Percentiles rank a stretch among this genome's conserved stretches.
phyloP scores from a whole-genome alignment of 2,888 invertebrate species.

The Herminia tarsipennalis region DNA sequence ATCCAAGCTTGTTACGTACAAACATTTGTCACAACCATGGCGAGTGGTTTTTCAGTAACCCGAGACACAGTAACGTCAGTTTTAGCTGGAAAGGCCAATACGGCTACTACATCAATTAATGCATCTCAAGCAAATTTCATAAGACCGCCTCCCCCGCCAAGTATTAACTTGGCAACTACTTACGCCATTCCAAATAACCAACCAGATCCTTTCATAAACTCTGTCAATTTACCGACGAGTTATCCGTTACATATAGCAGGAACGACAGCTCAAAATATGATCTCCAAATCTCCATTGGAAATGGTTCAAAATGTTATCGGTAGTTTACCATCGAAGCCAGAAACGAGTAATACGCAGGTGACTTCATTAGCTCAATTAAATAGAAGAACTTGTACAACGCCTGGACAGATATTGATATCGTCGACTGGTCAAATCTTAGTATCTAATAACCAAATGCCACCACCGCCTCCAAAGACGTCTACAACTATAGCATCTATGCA shows the following conservation, averaged over 20 bases:
- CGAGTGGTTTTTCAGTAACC: constrained; percentile 91
- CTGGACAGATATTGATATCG: constrained; percentile 91
- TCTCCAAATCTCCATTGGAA: constrained; percentile 88
- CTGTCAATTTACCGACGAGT: constrained; percentile 77
- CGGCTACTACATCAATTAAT: constrained; percentile 91
- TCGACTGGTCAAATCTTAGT: constrained; percentile 91
- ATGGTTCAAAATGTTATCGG: constrained; percentile 92
- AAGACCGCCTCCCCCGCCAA: constrained; percentile 74
- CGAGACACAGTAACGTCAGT: constrained; percentile 94
- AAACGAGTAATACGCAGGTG: constrained; percentile 74
- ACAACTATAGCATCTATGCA: constrained; percentile 87
- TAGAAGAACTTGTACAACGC: constrained; percentile 63
- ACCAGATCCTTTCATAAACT: constrained; percentile 78
- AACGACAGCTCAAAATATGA: constrained; percentile 81
- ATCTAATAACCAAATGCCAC: constrained; percentile 88
- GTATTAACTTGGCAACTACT: constrained; percentile 72
- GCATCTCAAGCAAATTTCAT: constrained; percentile 82
- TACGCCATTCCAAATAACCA: constrained; percentile 80
- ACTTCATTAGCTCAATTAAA: constrained; percentile 56
- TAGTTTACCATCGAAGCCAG: constrained; percentile 84
- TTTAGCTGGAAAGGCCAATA: constrained; percentile 90
- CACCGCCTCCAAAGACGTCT: constrained; percentile 86
- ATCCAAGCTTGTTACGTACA: constrained; percentile 78
- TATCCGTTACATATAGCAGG: constrained; percentile 79
- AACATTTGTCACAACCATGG: constrained; percentile 81